phyloP scores from a whole-genome alignment of 2,888 invertebrate species.

The Melanargia galathea region DNA sequence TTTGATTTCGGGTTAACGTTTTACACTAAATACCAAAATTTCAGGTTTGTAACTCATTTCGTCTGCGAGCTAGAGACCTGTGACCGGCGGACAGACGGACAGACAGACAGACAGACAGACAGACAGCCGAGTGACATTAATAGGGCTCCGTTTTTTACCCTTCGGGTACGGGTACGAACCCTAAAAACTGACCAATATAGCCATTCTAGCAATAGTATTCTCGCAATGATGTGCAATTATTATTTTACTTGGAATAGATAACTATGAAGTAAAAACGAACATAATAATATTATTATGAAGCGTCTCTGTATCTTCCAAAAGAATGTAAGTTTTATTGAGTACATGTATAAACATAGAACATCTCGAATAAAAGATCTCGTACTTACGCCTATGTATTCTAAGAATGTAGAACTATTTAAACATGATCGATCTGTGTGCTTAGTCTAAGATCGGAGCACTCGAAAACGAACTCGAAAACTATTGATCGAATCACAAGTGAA shows the following conservation, averaged over 20 bases:
- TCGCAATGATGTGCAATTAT: background rate
- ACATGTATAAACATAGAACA: background rate
- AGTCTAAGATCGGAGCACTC: too few species aligned
- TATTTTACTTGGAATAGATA: background rate
- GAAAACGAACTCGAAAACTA: too few species aligned
- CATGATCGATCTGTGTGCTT: background rate
- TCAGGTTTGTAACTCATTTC: too few species aligned
- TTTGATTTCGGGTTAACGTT: too few species aligned
- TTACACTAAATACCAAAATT: too few species aligned
- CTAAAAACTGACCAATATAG: background rate
- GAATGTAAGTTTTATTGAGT: constrained; percentile 7
- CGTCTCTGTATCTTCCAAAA: background rate
- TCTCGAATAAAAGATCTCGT: background rate
- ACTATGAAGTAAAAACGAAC: background rate
- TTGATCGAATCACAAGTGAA: too few species aligned
- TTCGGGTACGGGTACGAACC: too few species aligned
- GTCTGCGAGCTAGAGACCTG: too few species aligned
- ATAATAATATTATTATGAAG: background rate
- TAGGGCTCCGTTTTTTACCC: too few species aligned
- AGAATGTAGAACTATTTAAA: constrained; percentile 1
- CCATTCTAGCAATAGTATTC: background rate
- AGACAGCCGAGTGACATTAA: too few species aligned
- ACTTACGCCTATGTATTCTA: background rate
- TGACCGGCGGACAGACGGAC: too few species aligned
- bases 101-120: background rate